Evolutionary conservation across 1,140 invertebrate genomes (phyloP).

Genomic region (Drosophila ercepeae): DNA sequence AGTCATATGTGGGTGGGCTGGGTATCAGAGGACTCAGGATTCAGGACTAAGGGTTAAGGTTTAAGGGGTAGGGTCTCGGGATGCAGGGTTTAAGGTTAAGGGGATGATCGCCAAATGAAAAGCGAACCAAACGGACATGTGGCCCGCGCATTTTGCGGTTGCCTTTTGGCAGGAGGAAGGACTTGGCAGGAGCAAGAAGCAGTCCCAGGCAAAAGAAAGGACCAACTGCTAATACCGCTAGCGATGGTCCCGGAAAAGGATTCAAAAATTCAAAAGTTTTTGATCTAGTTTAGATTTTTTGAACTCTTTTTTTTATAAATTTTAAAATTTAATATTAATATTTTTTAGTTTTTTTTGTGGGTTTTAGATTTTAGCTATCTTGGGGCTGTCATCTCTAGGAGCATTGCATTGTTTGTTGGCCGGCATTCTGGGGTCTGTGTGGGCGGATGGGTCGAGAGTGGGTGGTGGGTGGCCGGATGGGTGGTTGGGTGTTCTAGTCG

Average conservation of each 20-base stretch:
- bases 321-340: background rate
- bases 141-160: constrained; percentile 69
- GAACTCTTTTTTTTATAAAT: too few species aligned
- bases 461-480: background rate
- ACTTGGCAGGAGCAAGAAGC: constrained; percentile 19
- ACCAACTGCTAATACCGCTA: constrained; percentile 38
- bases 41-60: background rate
- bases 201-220: constrained; percentile 43
- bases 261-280: too few species aligned
- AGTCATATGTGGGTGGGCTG: constrained; percentile 53
- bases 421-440: background rate
- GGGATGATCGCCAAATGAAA: constrained; percentile 64
- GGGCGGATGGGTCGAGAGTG: too few species aligned
- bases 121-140: constrained; percentile 66
- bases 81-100: constrained; percentile 9
- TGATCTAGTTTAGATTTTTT: too few species aligned
- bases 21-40: background rate
- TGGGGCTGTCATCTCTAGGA: constrained; percentile 7
- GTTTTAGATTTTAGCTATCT: too few species aligned
- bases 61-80: background rate
- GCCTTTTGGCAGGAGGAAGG: constrained; percentile 15
- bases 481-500: constrained; percentile 3
- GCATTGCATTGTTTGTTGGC: constrained; percentile 34
- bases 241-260: too few species aligned
- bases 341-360: too few species aligned